phyloP scores from a whole-genome alignment of 2,797 vertebrate species.

The Crenichthys baileyi region DNA sequence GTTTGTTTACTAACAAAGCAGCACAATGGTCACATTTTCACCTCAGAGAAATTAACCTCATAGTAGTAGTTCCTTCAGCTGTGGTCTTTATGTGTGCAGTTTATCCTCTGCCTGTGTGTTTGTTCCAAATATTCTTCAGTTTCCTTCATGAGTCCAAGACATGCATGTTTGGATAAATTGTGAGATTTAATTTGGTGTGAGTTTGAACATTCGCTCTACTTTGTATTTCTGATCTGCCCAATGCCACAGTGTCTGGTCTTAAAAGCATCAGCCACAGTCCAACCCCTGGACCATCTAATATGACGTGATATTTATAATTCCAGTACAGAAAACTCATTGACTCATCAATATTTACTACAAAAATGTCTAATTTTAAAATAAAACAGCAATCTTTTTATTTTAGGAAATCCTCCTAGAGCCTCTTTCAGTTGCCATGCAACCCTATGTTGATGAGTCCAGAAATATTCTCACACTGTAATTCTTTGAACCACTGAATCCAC shows the following conservation, averaged over 20 bases:
- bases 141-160: not conserved
- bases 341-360: not conserved
- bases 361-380: not conserved
- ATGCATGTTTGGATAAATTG: not conserved
- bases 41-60: not conserved
- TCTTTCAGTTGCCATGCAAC: conserved; percentile 12
- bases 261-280: not conserved
- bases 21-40: not conserved
- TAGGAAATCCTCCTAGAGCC: conserved; percentile 4
- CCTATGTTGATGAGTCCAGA: conserved; percentile 1
- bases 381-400: not conserved
- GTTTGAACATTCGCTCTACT: not conserved
- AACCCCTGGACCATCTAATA: not conserved
- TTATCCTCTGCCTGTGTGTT: not conserved
- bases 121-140: not conserved
- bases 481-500: conserved; percentile 22
- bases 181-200: not conserved
- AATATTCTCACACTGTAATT: not conserved
- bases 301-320: not conserved
- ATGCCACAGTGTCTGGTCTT: not conserved
- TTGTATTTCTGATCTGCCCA: not conserved
- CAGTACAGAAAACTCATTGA: not conserved
- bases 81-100: not conserved
- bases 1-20: not conserved
- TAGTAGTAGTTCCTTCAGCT: not conserved